phyloP scores from a whole-genome alignment of 2,888 invertebrate genomes.

The Diarsia rubi region DNA sequence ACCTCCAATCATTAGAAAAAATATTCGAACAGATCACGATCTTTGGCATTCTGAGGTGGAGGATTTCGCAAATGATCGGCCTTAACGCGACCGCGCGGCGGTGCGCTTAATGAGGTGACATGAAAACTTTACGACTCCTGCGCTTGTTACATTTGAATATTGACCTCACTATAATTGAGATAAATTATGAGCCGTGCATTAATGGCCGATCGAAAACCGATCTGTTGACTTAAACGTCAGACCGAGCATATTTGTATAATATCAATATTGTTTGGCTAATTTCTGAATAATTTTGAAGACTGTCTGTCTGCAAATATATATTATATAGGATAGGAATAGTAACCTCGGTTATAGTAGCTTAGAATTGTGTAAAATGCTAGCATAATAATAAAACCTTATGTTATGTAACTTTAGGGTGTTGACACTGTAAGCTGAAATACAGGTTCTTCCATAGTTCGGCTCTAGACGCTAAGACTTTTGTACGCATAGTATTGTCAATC shows the following conservation, averaged over 20 bases:
- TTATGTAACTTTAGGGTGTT: too few relatives aligned
- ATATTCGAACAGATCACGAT: conserved; percentile 57
- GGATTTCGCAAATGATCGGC: conserved; percentile 73
- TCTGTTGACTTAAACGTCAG: conserved; percentile 38
- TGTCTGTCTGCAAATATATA: neutral
- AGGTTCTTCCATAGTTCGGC: too few relatives aligned
- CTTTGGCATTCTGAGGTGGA: conserved; percentile 60
- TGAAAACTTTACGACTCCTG: conserved; percentile 50
- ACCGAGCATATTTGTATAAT: conserved; percentile 14
- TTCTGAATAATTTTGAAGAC: conserved; percentile 7
- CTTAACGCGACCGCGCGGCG: too few relatives aligned
- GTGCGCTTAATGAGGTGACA: conserved; percentile 57
- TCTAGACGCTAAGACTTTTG: too few relatives aligned
- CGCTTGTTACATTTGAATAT: conserved; percentile 62
- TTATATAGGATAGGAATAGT: neutral
- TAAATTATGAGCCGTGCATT: conserved; percentile 56
- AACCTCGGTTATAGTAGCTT: neutral
- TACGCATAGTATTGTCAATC: too few relatives aligned
- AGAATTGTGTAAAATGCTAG: neutral
- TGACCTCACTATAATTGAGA: conserved; percentile 63
- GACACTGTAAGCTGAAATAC: too few relatives aligned
- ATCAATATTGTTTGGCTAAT: conserved; percentile 14
- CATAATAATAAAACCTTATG: too few relatives aligned
- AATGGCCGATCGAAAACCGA: conserved; percentile 26
- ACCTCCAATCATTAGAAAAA: conserved; percentile 46